These are phyloP conservation scores for Alentia gelatinosa DNA, from an alignment of 2,888 invertebrate genomes.

Conservation along the genomic window DNA sequence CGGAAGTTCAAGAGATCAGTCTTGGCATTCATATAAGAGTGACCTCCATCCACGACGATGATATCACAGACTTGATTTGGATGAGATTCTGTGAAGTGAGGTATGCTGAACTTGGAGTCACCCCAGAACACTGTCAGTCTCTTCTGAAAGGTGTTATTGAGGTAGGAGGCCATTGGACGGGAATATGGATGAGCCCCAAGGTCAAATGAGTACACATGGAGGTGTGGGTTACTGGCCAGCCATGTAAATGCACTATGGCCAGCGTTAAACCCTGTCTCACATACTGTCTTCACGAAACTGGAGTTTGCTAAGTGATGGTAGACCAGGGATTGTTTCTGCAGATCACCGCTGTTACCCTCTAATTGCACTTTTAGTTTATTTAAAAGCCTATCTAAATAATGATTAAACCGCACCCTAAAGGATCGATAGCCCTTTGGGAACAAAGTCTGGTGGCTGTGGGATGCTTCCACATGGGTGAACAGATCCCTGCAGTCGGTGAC, in stretches of 20 bases:
- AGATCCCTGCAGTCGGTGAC: not conserved
- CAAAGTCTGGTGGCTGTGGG: not conserved
- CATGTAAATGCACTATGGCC: constrained; percentile 40
- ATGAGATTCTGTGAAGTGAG: constrained; percentile 6
- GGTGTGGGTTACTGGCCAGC: not conserved
- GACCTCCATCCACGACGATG: constrained; percentile 64
- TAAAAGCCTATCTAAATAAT: not conserved
- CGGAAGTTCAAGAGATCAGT: constrained; percentile 56
- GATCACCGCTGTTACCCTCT: constrained; percentile 42
- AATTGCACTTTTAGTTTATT: not conserved
- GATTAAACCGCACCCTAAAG: not conserved
- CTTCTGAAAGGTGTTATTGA: constrained; percentile 50
- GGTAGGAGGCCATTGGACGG: constrained; percentile 57
- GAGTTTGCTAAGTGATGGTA: not conserved
- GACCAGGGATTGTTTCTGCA: not conserved
- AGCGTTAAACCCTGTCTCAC: constrained; percentile 41
- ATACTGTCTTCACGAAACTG: not conserved
- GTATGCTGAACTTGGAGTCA: constrained; percentile 59
- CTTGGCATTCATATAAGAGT: constrained; percentile 50
- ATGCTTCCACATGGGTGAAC: not conserved
- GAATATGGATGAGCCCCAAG: constrained; percentile 58
- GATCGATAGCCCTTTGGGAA: not conserved
- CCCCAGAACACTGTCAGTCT: constrained; percentile 58
- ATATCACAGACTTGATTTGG: constrained; percentile 59
- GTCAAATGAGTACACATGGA: constrained; percentile 60